Percentiles rank a stretch among this genome's conserved stretches.
These are phyloP conservation scores for Babyrousa celebensis DNA, from an alignment of 2,797 vertebrate species.

Conservation along the genomic window DNA sequence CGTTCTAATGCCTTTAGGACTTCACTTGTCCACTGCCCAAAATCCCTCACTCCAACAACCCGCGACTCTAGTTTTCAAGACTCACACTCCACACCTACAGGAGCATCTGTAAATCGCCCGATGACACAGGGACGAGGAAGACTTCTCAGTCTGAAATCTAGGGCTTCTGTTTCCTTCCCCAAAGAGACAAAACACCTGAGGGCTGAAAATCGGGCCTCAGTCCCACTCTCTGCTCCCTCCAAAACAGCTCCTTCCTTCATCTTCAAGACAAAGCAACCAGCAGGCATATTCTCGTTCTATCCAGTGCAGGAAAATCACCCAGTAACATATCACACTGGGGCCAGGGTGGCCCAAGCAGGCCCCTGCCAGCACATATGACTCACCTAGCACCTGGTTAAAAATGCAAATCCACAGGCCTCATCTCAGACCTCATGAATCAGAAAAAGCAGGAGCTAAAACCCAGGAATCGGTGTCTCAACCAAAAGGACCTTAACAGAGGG, in stretches of 20 bases:
- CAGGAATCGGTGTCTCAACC: slow-evolving; percentile 31
- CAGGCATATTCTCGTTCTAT: background rate
- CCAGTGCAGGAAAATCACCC: background rate
- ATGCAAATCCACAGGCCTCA: background rate
- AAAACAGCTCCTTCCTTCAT: background rate
- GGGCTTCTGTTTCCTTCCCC: background rate
- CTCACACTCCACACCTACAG: background rate
- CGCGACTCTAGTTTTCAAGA: background rate
- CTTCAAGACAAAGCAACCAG: slow-evolving; percentile 20
- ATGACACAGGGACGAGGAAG: background rate
- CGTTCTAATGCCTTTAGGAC: background rate
- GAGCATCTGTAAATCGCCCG: background rate
- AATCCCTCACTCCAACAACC: background rate
- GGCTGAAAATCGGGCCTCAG: background rate
- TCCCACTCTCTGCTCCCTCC: background rate
- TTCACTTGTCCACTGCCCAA: background rate
- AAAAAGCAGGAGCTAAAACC: background rate
- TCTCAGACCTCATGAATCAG: background rate
- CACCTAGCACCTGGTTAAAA: background rate
- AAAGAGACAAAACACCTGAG: background rate
- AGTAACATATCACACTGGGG: too few species aligned
- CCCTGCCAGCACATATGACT: background rate
- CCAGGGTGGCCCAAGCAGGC: background rate
- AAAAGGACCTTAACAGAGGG: background rate
- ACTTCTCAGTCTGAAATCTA: background rate